Evolutionary conservation across 2,797 vertebrate genomes (phyloP).

Genomic region (Sebastes diaconus): DNA sequence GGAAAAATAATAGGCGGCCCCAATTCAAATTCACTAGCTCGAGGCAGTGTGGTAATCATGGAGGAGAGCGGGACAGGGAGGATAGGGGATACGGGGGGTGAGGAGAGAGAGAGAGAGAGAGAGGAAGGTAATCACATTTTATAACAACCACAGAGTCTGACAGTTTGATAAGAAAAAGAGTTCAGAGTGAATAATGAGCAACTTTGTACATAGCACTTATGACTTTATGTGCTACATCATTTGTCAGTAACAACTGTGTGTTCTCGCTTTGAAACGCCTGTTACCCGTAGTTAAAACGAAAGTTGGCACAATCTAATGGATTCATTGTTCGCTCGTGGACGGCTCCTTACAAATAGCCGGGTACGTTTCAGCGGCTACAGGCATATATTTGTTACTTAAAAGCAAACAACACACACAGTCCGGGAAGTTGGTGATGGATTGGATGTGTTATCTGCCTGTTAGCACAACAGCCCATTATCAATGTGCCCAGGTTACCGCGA

Average conservation of each 20-base stretch:
- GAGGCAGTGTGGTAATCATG: constrained; percentile 82
- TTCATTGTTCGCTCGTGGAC: constrained; percentile 66
- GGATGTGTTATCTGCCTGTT: constrained; percentile 83
- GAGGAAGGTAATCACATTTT: constrained; percentile 74
- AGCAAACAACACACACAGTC: constrained; percentile 65
- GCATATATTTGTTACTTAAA: constrained; percentile 69
- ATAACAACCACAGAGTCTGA: constrained; percentile 74
- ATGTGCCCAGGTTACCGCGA: constrained; percentile 71
- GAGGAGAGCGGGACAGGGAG: constrained; percentile 68
- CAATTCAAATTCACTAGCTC: constrained; percentile 82
- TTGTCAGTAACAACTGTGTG: constrained; percentile 71
- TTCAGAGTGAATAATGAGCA: constrained; percentile 79
- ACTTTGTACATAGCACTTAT: constrained; percentile 77
- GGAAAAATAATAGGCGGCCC: constrained; percentile 79
- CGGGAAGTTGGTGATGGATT: constrained; percentile 75
- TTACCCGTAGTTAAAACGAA: constrained; percentile 68
- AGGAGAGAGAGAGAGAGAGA: constrained; percentile 9
- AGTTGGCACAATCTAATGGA: constrained; percentile 66
- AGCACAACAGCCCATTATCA: constrained; percentile 83
- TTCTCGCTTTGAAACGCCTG: constrained; percentile 62
- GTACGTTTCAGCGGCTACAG: constrained; percentile 43
- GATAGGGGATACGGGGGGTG: constrained; percentile 47
- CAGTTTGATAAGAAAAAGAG: constrained; percentile 77
- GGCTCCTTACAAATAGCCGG: constrained; percentile 61
- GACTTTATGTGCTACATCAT: constrained; percentile 71